A percentile compares a stretch with the other conserved stretches of the same genome.
Conservation (phyloP, 2,797 vertebrate species). For the Parambassis ranga region DNA sequence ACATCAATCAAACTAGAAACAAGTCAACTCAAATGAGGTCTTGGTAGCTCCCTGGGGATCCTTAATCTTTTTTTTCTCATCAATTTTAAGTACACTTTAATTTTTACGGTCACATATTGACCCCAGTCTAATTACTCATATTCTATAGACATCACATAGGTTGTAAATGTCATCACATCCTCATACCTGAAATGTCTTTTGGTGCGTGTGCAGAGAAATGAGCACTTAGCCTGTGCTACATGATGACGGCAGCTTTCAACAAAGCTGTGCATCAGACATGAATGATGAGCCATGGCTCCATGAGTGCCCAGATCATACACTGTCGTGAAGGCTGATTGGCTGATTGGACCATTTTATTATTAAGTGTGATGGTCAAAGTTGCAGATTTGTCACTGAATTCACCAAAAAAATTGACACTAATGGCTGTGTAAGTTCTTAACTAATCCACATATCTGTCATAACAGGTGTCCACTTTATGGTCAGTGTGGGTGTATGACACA, state of each 20-base stretch:
- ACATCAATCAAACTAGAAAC: no score
- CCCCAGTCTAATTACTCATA: constrained; percentile 44
- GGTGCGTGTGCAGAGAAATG: constrained; percentile 3
- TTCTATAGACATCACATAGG: constrained; percentile 13
- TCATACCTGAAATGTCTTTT: constrained; percentile 59
- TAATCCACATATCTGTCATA: constrained; percentile 7
- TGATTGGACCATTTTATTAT: no score
- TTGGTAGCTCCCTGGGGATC: no score
- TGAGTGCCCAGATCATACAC: neutral
- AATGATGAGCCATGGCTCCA: constrained; percentile 9
- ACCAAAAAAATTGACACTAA: no score
- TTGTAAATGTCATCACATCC: constrained; percentile 54
- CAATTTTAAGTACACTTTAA: constrained; percentile 20
- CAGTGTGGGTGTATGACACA: neutral
- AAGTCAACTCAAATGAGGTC: no score
- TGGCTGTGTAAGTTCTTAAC: no score
- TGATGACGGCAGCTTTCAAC: constrained; percentile 7
- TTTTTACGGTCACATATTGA: constrained; percentile 46
- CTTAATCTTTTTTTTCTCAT: neutral
- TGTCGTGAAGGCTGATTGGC: constrained; percentile 16
- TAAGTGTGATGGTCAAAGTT: no score
- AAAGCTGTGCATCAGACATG: constrained; percentile 22
- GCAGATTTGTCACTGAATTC: no score
- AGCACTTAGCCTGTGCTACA: neutral
- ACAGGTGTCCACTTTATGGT: neutral